Percentiles rank a stretch among this genome's conserved stretches.
These are phyloP conservation scores for Cyanoderma ruficeps DNA, from an alignment of 2,113 vertebrate species.

Conservation along the genomic window DNA sequence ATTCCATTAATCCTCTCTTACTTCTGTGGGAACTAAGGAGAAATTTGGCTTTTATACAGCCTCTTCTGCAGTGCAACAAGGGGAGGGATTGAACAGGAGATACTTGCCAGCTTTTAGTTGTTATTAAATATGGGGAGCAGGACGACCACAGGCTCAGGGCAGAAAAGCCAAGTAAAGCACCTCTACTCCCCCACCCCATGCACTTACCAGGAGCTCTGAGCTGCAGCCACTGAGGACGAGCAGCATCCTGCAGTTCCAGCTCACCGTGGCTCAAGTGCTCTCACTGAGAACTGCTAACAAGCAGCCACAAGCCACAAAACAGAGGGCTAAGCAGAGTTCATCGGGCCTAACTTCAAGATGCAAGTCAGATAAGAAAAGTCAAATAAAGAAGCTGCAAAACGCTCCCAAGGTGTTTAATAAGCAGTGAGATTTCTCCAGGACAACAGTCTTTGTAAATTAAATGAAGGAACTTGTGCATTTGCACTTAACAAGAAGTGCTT, in stretches of 20 bases:
- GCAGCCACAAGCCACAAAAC: neutral
- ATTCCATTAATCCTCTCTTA: neutral
- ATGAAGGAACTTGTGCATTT: neutral
- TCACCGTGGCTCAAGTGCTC: neutral
- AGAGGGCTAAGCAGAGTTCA: neutral
- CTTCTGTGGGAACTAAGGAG: neutral
- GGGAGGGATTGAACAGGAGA: neutral
- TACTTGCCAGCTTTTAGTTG: neutral
- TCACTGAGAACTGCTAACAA: neutral
- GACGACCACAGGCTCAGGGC: neutral
- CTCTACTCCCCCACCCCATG: neutral
- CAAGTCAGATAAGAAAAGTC: neutral
- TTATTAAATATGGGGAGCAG: neutral
- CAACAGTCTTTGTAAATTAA: neutral
- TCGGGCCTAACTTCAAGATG: neutral
- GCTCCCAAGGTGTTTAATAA: neutral
- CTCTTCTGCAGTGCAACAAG: neutral
- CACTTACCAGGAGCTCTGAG: neutral
- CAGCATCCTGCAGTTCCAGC: neutral
- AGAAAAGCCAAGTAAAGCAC: neutral
- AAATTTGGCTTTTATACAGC: neutral
- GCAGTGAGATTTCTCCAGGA: neutral
- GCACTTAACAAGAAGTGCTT: neutral
- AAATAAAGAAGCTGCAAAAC: conserved; percentile 15
- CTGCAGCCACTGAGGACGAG: neutral